A percentile compares a stretch with the other conserved stretches of the same genome.
Evolutionary conservation across 2,888 invertebrate genomes (phyloP).

Genomic region (Ennomos erosarius): DNA sequence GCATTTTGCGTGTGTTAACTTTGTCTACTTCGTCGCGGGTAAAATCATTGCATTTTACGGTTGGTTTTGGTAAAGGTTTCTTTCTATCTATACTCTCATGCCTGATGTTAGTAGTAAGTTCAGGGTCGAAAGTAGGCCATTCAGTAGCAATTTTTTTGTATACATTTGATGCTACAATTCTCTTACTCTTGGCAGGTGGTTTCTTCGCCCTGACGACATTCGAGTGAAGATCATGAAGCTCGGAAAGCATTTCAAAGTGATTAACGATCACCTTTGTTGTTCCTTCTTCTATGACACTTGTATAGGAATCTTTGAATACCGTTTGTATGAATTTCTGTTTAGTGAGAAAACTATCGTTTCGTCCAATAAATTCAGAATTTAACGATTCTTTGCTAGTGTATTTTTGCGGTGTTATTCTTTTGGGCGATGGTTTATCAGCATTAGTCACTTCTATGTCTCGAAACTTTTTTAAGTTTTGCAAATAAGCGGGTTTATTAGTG

Average conservation of each 20-base stretch:
- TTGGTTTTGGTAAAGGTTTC: constrained; percentile 52
- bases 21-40: constrained; percentile 6
- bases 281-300: constrained; percentile 6
- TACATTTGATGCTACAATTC: constrained; percentile 19
- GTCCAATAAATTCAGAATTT: constrained; percentile 34
- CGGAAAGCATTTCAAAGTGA: constrained; percentile 26
- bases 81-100: constrained; percentile 39
- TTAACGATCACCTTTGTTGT: constrained; percentile 26
- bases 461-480: constrained; percentile 28
- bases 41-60: constrained; percentile 9
- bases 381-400: constrained; percentile 21
- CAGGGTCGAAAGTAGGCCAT: constrained; percentile 31
- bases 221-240: constrained; percentile 28
- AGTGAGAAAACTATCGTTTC: constrained; percentile 43
- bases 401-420: constrained; percentile 22
- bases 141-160: constrained; percentile 25
- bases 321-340: constrained; percentile 27
- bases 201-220: constrained; percentile 12
- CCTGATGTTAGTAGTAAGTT: constrained; percentile 2
- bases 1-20: neutral
- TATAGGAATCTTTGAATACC: constrained; percentile 13
- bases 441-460: constrained; percentile 47
- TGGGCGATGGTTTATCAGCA: constrained; percentile 40
- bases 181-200: constrained; percentile 10
- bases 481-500: constrained; percentile 48